Conservation (phyloP, 2,888 invertebrate species). For the Orthosia cruda region DNA sequence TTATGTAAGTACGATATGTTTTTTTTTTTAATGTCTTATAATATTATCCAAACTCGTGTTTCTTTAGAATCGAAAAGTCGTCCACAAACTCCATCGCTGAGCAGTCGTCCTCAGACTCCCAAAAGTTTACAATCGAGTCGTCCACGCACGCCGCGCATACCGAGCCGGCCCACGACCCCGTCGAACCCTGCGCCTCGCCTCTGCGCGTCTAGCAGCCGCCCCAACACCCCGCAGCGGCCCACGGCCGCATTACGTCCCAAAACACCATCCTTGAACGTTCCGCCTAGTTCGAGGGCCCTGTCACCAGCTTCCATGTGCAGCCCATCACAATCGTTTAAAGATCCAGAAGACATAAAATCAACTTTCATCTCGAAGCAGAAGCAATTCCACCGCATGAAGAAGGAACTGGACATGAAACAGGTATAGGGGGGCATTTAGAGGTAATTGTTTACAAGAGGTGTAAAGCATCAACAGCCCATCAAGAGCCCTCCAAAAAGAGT, state of each 20-base stretch:
- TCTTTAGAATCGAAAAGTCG: slow-evolving; percentile 68
- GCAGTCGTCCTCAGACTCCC: slow-evolving; percentile 83
- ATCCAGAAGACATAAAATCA: slow-evolving; percentile 77
- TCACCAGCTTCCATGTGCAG: slow-evolving; percentile 51
- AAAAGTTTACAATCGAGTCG: slow-evolving; percentile 77
- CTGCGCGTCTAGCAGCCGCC: slow-evolving; percentile 76
- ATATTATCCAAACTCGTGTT: background rate
- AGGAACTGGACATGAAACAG: slow-evolving; percentile 89
- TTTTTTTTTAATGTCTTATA: no score
- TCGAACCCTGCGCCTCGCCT: slow-evolving; percentile 68
- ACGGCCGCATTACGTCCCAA: slow-evolving; percentile 67
- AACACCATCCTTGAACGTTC: slow-evolving; percentile 66
- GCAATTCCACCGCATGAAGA: slow-evolving; percentile 84
- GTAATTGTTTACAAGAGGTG: no score
- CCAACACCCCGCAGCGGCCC: slow-evolving; percentile 77
- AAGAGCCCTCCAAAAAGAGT: background rate
- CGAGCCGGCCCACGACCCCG: slow-evolving; percentile 80
- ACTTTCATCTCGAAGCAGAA: slow-evolving; percentile 78
- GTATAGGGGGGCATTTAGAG: slow-evolving; percentile 70
- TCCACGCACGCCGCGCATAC: slow-evolving; percentile 78
- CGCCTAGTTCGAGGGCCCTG: slow-evolving; percentile 49
- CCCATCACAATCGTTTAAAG: slow-evolving; percentile 58
- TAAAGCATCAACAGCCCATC: no score
- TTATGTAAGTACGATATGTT: no score
- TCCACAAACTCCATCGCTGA: slow-evolving; percentile 69